These are phyloP conservation scores for Andrena chrysosceles DNA, from an alignment of 2,888 invertebrate genomes.

Conservation along the genomic window DNA sequence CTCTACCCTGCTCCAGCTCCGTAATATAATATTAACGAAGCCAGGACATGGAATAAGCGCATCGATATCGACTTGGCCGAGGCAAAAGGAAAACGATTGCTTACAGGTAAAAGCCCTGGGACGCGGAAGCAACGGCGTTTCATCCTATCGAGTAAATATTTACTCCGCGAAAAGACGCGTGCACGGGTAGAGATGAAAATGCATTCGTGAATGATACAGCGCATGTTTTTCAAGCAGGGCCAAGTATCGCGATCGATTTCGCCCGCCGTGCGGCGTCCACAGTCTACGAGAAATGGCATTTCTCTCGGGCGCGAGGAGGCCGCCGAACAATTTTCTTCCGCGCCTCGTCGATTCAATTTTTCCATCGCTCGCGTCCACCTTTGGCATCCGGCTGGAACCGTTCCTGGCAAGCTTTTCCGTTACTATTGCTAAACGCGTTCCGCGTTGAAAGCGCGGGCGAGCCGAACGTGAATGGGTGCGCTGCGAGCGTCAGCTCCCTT, in stretches of 20 bases:
- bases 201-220: conserved; percentile 35
- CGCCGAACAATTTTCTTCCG: conserved; percentile 13
- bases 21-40: conserved; percentile 36
- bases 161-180: conserved; percentile 33
- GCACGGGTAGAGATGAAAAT: conserved; percentile 24
- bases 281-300: background rate
- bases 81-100: conserved; percentile 42
- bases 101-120: conserved; percentile 14
- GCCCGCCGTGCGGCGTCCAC: background rate
- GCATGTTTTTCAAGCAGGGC: conserved; percentile 16
- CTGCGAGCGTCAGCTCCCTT: background rate
- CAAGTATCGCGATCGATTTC: conserved; percentile 31
- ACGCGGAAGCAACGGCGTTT: conserved; percentile 11
- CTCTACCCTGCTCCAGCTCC: conserved; percentile 5
- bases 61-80: conserved; percentile 48
- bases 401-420: conserved; percentile 5
- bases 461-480: background rate
- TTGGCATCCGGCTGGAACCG: conserved; percentile 1
- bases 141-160: conserved; percentile 49
- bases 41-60: conserved; percentile 46
- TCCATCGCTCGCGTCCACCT: background rate
- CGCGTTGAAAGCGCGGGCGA: background rate
- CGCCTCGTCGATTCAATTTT: conserved; percentile 37
- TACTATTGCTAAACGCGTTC: conserved; percentile 9
- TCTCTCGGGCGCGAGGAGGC: background rate